phyloP scores from a whole-genome alignment of 2,888 invertebrate genomes.

The Lycophotia porphyrea region DNA sequence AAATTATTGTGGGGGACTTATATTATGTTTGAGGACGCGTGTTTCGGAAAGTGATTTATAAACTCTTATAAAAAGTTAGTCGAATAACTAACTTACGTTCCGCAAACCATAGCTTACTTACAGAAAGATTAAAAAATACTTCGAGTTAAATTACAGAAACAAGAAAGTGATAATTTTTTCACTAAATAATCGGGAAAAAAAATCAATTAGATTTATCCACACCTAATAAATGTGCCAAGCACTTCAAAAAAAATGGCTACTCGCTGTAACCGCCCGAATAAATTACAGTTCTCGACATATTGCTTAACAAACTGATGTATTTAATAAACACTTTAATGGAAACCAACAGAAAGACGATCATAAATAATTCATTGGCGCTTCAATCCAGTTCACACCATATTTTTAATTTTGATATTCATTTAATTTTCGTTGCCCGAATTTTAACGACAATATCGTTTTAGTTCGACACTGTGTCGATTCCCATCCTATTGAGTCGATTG shows the following conservation, averaged over 20 bases:
- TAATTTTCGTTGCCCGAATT: conserved; percentile 32
- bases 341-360: conserved; percentile 37
- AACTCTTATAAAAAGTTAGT: not conserved
- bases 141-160: not conserved
- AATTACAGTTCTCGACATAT: conserved; percentile 23
- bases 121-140: not conserved
- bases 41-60: no score
- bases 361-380: conserved; percentile 61
- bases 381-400: conserved; percentile 52
- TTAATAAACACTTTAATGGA: conserved; percentile 43
- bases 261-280: not conserved
- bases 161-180: no score
- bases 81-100: not conserved
- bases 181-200: no score
- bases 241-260: not conserved
- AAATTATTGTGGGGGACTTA: not conserved
- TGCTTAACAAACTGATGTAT: conserved; percentile 54
- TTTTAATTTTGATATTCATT: conserved; percentile 60
- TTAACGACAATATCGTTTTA: no score
- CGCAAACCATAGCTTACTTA: not conserved
- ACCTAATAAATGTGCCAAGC: not conserved
- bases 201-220: not conserved
- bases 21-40: not conserved
- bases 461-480: no score
- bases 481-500: no score